phyloP scores from a whole-genome alignment of 2,888 invertebrate genomes.

The Macrostomum cliftonense region DNA sequence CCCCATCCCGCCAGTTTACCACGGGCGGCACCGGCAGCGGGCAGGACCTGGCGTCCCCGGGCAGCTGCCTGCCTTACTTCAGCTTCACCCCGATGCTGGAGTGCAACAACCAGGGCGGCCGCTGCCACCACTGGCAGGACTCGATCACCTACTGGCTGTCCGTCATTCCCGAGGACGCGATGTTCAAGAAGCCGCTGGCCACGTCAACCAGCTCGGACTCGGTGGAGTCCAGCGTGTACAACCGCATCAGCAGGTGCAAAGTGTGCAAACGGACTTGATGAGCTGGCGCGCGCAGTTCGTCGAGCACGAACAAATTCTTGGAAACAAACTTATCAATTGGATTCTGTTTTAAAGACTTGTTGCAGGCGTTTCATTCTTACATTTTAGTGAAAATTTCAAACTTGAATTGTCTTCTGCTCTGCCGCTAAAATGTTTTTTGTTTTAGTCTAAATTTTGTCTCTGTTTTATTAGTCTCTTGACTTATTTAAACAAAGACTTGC shows the following conservation, averaged over 20 bases:
- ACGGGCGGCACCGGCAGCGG: conserved; percentile 7
- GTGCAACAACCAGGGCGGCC: conserved; percentile 8
- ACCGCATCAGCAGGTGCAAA: conserved; percentile 6
- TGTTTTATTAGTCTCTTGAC: too few relatives aligned
- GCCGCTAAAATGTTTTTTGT: too few relatives aligned
- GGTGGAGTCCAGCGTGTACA: not conserved
- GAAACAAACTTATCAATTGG: too few relatives aligned
- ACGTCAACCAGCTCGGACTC: not conserved
- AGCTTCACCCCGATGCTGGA: conserved; percentile 9
- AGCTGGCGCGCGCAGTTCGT: too few relatives aligned
- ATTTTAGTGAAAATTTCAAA: too few relatives aligned
- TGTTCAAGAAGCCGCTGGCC: conserved; percentile 4
- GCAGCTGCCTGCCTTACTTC: conserved; percentile 9
- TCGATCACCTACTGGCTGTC: conserved; percentile 9
- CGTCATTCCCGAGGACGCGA: not conserved
- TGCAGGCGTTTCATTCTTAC: too few relatives aligned
- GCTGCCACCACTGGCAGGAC: conserved; percentile 10
- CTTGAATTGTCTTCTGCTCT: too few relatives aligned
- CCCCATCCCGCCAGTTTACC: too few relatives aligned
- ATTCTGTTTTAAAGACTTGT: too few relatives aligned
- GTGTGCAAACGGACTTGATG: conserved; percentile 3
- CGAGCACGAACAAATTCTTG: too few relatives aligned
- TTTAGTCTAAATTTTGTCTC: too few relatives aligned
- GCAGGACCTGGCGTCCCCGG: conserved; percentile 8
- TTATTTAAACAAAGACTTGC: too few relatives aligned